Conservation (phyloP, 2,113 vertebrate genomes). For the Typhlomys cinereus region DNA sequence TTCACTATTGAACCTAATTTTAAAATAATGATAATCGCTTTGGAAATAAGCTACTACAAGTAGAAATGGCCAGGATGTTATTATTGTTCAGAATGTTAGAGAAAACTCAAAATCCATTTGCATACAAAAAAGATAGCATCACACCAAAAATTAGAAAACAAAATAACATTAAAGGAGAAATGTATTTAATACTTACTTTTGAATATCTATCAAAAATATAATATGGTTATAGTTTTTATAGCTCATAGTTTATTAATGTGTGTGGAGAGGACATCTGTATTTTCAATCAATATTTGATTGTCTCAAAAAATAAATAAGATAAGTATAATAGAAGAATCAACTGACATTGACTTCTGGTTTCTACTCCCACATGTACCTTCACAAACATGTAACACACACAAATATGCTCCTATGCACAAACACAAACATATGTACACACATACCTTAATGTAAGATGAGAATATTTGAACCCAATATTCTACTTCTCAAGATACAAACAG, state of each 20-base stretch:
- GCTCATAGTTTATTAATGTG: not conserved
- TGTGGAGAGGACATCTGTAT: not conserved
- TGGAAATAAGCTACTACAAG: not conserved
- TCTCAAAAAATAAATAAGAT: not conserved
- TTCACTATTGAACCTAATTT: constrained; percentile 51
- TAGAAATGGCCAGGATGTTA: not conserved
- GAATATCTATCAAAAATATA: not conserved
- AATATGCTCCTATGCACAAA: no score
- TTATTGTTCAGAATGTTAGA: constrained; percentile 20
- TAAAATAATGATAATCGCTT: constrained; percentile 40
- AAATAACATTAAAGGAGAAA: constrained; percentile 48
- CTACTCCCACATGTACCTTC: no score
- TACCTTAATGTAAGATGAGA: no score
- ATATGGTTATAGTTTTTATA: not conserved
- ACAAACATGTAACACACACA: no score
- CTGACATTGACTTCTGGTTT: no score
- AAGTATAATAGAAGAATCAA: constrained; percentile 28
- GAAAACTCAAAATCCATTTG: constrained; percentile 2
- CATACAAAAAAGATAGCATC: not conserved
- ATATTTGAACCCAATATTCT: no score
- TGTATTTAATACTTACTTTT: constrained; percentile 9
- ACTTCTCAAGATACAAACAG: no score
- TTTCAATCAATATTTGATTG: not conserved
- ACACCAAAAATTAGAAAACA: constrained; percentile 11
- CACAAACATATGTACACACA: no score